phyloP scores from a whole-genome alignment of 2,888 invertebrate species.

The Drosophila birchii region DNA sequence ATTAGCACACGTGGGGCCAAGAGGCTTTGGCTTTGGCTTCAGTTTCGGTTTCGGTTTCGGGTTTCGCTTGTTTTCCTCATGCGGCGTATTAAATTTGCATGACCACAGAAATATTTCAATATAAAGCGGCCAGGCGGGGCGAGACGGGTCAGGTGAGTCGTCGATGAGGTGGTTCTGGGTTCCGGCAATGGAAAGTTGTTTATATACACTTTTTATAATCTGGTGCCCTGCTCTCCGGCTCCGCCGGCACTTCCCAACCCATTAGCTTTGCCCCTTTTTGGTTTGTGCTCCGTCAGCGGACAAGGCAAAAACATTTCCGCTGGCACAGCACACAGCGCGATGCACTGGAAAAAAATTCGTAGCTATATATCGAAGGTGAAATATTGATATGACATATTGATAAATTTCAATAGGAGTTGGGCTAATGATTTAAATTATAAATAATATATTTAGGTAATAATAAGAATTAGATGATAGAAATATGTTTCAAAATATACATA shows the following conservation, averaged over 20 bases:
- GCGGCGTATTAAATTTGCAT: slow-evolving; percentile 54
- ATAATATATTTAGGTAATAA: too few relatives aligned
- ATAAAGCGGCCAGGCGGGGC: slow-evolving; percentile 26
- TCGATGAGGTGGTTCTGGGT: not conserved
- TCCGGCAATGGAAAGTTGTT: slow-evolving; percentile 37
- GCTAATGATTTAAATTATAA: too few relatives aligned
- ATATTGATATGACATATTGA: too few relatives aligned
- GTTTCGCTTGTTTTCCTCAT: slow-evolving; percentile 44
- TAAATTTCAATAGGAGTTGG: too few relatives aligned
- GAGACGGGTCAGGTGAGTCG: slow-evolving; percentile 5
- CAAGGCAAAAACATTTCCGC: slow-evolving; percentile 46
- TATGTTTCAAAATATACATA: too few relatives aligned
- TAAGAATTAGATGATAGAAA: too few relatives aligned
- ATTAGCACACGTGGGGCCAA: slow-evolving; percentile 53
- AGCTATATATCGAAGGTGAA: too few relatives aligned
- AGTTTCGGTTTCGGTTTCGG: slow-evolving; percentile 36
- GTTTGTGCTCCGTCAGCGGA: slow-evolving; percentile 45
- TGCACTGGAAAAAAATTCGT: slow-evolving; percentile 5
- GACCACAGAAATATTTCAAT: slow-evolving; percentile 50
- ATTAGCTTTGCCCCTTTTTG: slow-evolving; percentile 42
- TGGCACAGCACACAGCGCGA: slow-evolving; percentile 43
- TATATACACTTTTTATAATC: slow-evolving; percentile 47
- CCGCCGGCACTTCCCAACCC: slow-evolving; percentile 17
- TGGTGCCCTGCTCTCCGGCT: not conserved
- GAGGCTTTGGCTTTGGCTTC: slow-evolving; percentile 49